Conservation (phyloP, 1,140 invertebrate species). For the Delia radicum region DNA sequence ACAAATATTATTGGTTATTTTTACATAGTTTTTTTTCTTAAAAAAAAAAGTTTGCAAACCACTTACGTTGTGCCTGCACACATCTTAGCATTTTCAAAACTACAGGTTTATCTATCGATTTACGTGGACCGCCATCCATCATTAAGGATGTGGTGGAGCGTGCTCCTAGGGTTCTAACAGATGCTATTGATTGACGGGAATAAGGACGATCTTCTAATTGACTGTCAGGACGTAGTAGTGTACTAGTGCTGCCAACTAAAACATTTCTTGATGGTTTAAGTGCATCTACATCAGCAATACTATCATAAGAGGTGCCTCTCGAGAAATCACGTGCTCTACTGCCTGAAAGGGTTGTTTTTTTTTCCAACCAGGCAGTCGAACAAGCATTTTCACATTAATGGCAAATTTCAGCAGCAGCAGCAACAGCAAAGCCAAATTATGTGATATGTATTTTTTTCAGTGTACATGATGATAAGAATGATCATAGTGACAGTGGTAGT, state of each 20-base stretch:
- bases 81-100: constrained; percentile 75
- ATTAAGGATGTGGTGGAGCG: constrained; percentile 38
- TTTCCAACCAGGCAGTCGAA: constrained; percentile 6
- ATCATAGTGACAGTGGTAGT: neutral
- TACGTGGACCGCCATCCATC: constrained; percentile 35
- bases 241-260: constrained; percentile 9
- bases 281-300: constrained; percentile 33
- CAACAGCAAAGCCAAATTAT: neutral
- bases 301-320: constrained; percentile 47
- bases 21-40: neutral
- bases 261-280: constrained; percentile 12
- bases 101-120: constrained; percentile 58
- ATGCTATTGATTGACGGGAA: constrained; percentile 16
- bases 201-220: constrained; percentile 13
- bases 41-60: constrained; percentile 19
- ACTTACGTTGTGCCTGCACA: constrained; percentile 77
- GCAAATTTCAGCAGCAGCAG: neutral
- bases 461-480: neutral
- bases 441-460: neutral
- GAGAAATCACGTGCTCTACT: constrained; percentile 41
- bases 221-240: constrained; percentile 8
- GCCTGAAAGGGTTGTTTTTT: constrained; percentile 27
- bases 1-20: neutral
- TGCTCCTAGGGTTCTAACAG: constrained; percentile 30
- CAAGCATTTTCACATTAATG: neutral